phyloP scores from a whole-genome alignment of 1,140 invertebrate species.

The Bombus vancouverensis region DNA sequence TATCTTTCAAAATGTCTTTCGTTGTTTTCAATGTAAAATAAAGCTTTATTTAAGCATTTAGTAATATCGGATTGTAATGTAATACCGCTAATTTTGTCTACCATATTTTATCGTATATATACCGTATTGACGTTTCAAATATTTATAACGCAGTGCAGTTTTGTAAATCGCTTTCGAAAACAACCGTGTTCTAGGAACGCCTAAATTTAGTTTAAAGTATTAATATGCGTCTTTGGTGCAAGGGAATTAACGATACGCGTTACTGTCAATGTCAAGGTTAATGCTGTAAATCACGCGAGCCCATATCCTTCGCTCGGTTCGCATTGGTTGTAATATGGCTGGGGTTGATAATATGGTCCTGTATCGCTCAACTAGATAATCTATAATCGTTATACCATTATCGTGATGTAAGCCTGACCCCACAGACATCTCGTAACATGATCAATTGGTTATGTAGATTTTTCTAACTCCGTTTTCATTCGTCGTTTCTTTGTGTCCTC shows the following conservation, averaged over 20 bases:
- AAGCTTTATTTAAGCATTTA: not conserved
- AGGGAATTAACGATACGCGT: constrained; percentile 1
- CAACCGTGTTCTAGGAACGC: too few relatives aligned
- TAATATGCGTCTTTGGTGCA: not conserved
- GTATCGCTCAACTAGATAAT: constrained; percentile 56
- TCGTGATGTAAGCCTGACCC: constrained; percentile 55
- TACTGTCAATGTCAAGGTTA: constrained; percentile 56
- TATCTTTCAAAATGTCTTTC: not conserved
- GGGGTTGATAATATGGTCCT: constrained; percentile 15
- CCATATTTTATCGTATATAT: not conserved
- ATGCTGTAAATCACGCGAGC: constrained; percentile 40
- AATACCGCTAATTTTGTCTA: not conserved
- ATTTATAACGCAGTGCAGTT: not conserved
- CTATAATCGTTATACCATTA: constrained; percentile 48
- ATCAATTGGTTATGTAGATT: constrained; percentile 57
- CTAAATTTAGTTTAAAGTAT: constrained; percentile 10
- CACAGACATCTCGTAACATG: constrained; percentile 30
- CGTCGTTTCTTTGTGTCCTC: constrained; percentile 3
- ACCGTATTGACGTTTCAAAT: not conserved
- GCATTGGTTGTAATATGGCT: constrained; percentile 14
- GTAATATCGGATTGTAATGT: not conserved
- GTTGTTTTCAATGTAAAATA: not conserved
- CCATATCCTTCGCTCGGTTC: constrained; percentile 17
- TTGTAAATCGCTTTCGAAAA: not conserved
- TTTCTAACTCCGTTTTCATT: constrained; percentile 27